phyloP scores from a whole-genome alignment of 1,140 invertebrate genomes.

The Asobara japonica region DNA sequence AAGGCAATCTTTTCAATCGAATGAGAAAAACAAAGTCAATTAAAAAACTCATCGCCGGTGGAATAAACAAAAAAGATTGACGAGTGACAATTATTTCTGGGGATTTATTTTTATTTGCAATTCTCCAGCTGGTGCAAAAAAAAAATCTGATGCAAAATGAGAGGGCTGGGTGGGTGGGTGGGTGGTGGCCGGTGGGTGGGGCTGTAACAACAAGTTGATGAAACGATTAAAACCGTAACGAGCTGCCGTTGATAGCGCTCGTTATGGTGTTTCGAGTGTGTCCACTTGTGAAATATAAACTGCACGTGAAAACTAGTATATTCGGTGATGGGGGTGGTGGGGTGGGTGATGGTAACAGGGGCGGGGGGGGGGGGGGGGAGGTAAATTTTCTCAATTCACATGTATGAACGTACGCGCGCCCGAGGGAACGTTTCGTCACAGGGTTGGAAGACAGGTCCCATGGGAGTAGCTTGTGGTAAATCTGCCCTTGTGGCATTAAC shows the following conservation, averaged over 20 bases:
- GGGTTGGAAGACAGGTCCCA: conserved; percentile 46
- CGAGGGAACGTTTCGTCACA: conserved; percentile 55
- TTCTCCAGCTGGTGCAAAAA: background rate
- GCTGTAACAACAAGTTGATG: conserved; percentile 55
- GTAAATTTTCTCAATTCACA: conserved; percentile 62
- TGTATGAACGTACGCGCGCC: conserved; percentile 51
- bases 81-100: background rate
- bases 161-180: no score
- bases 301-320: background rate
- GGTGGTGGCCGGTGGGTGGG: no score
- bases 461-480: conserved; percentile 52
- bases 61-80: background rate
- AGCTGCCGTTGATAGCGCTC: conserved; percentile 34
- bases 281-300: conserved; percentile 35
- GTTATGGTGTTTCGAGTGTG: conserved; percentile 31
- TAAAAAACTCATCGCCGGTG: background rate
- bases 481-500: conserved; percentile 56
- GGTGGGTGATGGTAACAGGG: background rate
- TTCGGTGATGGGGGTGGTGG: background rate
- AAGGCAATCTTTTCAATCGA: conserved; percentile 3
- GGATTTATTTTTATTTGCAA: conserved; percentile 1
- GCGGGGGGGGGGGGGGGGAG: conserved; percentile 22
- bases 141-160: background rate
- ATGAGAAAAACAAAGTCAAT: background rate
- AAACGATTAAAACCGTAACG: conserved; percentile 57